These are phyloP conservation scores for Serripes groenlandicus DNA, from an alignment of 2,888 invertebrate species.

Conservation along the genomic window DNA sequence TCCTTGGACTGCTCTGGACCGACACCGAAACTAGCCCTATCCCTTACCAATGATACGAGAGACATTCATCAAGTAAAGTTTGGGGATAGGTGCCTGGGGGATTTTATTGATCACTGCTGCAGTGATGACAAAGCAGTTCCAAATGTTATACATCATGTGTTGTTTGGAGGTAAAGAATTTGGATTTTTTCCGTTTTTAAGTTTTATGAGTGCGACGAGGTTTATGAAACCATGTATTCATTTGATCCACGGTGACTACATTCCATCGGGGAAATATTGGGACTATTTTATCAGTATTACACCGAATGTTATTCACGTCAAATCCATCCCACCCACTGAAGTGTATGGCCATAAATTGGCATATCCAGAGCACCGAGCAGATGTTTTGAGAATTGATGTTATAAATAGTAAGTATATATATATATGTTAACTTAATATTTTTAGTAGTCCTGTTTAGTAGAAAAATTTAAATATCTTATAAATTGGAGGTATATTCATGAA, in stretches of 20 bases:
- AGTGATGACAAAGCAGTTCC: constrained; percentile 51
- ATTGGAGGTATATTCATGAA: no score
- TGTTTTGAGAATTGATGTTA: constrained; percentile 67
- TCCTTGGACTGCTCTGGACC: constrained; percentile 8
- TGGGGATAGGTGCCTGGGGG: constrained; percentile 42
- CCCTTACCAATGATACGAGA: constrained; percentile 3
- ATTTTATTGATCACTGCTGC: constrained; percentile 47
- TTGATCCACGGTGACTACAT: constrained; percentile 68
- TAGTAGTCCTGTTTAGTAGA: no score
- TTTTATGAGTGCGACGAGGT: constrained; percentile 60
- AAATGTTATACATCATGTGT: constrained; percentile 60
- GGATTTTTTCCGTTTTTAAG: constrained; percentile 57
- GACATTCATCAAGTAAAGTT: constrained; percentile 27
- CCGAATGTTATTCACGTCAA: constrained; percentile 70
- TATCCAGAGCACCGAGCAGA: constrained; percentile 72
- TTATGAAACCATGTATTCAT: constrained; percentile 70
- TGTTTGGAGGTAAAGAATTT: constrained; percentile 48
- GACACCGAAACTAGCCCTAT: background rate
- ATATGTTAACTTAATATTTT: no score
- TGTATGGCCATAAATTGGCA: constrained; percentile 65
- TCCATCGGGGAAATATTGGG: constrained; percentile 72
- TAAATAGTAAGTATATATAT: constrained; percentile 66
- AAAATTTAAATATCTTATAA: no score
- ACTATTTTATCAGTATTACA: constrained; percentile 65
- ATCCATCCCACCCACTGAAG: constrained; percentile 45